A percentile compares a stretch with the other conserved stretches of the same genome.
Evolutionary conservation across 2,113 vertebrate species (phyloP).

Genomic region (Stigmatopora argus): DNA sequence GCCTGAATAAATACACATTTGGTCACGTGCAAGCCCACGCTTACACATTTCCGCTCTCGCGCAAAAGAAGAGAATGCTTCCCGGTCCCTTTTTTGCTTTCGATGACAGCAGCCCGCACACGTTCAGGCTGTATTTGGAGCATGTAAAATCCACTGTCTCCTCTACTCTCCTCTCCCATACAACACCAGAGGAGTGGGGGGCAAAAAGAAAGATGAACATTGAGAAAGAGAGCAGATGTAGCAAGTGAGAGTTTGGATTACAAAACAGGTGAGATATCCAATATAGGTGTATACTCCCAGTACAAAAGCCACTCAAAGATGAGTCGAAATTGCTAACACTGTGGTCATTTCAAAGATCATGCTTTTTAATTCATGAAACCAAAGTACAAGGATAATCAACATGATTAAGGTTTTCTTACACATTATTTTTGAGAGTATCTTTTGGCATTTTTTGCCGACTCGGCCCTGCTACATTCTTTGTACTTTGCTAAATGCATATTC

Average conservation of each 20-base stretch:
- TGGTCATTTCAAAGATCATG: too few relatives aligned
- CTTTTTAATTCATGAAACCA: too few relatives aligned
- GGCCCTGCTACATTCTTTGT: too few relatives aligned
- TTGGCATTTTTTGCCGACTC: too few relatives aligned
- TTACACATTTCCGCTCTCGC: constrained; percentile 14
- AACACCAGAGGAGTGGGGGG: constrained; percentile 34
- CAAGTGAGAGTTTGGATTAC: constrained; percentile 45
- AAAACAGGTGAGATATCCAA: constrained; percentile 29
- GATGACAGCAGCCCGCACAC: constrained; percentile 62
- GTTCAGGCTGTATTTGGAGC: constrained; percentile 70
- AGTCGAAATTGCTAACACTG: too few relatives aligned
- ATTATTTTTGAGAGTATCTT: too few relatives aligned
- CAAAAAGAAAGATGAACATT: constrained; percentile 4
- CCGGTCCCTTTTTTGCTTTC: constrained; percentile 49
- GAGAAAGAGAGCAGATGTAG: constrained; percentile 39
- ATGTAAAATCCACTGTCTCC: constrained; percentile 72
- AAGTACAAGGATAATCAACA: too few relatives aligned
- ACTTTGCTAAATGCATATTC: too few relatives aligned
- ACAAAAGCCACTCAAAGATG: background rate
- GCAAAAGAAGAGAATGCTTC: constrained; percentile 48
- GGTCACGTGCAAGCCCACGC: constrained; percentile 18
- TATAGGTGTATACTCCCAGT: too few relatives aligned
- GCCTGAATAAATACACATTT: constrained; percentile 45
- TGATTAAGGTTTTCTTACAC: too few relatives aligned
- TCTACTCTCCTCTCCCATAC: constrained; percentile 43